Evolutionary conservation across 2,888 invertebrate genomes (phyloP).

Genomic region (Nudaria mundana): DNA sequence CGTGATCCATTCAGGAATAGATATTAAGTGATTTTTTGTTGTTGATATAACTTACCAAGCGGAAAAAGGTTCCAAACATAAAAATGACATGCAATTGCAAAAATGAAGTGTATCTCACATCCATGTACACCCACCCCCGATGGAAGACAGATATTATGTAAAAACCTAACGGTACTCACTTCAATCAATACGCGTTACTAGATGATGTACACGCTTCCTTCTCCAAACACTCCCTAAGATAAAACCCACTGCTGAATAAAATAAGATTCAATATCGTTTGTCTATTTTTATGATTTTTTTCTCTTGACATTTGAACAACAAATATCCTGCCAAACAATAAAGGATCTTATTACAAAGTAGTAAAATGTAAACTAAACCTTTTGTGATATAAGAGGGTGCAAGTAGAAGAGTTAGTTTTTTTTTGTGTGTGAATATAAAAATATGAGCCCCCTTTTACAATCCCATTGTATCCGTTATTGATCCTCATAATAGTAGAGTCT

Average conservation of each 20-base stretch:
- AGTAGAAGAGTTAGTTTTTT: slow-evolving; percentile 75
- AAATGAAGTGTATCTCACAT: slow-evolving; percentile 45
- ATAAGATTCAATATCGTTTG: slow-evolving; percentile 40
- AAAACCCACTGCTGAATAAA: slow-evolving; percentile 34
- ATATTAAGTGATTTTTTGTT: too few relatives aligned
- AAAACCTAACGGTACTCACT: slow-evolving; percentile 78
- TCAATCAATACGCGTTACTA: slow-evolving; percentile 80
- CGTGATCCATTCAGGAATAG: too few relatives aligned
- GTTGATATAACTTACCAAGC: slow-evolving; percentile 16
- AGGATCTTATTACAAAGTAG: slow-evolving; percentile 49
- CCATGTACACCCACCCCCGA: slow-evolving; percentile 61
- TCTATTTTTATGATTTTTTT: slow-evolving; percentile 48
- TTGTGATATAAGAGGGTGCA: slow-evolving; percentile 45
- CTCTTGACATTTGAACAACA: slow-evolving; percentile 64
- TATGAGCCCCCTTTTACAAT: slow-evolving; percentile 80
- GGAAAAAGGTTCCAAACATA: slow-evolving; percentile 36
- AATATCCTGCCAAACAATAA: slow-evolving; percentile 54
- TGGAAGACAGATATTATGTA: slow-evolving; percentile 78
- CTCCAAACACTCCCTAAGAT: slow-evolving; percentile 34
- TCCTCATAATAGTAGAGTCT: slow-evolving; percentile 75
- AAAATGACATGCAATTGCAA: slow-evolving; percentile 40
- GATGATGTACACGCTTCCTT: slow-evolving; percentile 75
- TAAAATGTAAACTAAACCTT: slow-evolving; percentile 41
- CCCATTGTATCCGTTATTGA: slow-evolving; percentile 79
- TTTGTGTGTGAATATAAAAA: slow-evolving; percentile 79